Base-by-base conservation (phyloP, 2,113 vertebrate genomes). In the Varanus komodoensis region DNA sequence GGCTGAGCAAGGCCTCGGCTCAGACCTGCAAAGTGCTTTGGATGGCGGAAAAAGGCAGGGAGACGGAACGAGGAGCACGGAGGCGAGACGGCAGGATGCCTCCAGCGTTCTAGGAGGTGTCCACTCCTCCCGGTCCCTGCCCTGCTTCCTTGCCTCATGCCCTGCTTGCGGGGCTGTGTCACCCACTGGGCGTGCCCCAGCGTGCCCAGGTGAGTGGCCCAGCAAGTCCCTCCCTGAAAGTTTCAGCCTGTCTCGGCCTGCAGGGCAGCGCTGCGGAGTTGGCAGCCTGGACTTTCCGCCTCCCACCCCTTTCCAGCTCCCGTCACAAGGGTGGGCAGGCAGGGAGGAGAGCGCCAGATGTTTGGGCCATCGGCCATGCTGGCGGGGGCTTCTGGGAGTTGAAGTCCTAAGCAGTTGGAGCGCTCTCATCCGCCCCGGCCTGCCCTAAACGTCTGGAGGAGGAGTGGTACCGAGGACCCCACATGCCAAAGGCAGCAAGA, bases 191-290 rank as follows among this genome's bases (percentile, higher is more conserved):
- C 87, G 2, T 81, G 87, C 67, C 67, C 78, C 5, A 8, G 29
- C 87, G 7, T 71, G 78, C 64, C 32, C 23, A 4, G 78, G 27
- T 32, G 61, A 44, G 44, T 7, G 4, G 52, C 85, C 57, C 7
- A 19, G 38, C 86, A 29, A 48, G 86, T 61, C 86, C 19, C 74
- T 79, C 86, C 86, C 86, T 57, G 86, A 87, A 87, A 87, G 74
- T 67, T 34, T 11, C 27, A 8, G 8, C 57, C 57, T 87, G 86
- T 79, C 86, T 79, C 86, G 67, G 29, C 74, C 52, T 23, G 68
- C 27, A 32, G 67, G 44, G 25, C 44, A 8, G 67, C n/a, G 17
- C 0, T 7, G 19, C 48, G 14, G 38, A 14, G 4, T 14, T 19
- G 38, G 17, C 29, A 73, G 84, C 27, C 14, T 9, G 48, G 84